Base-by-base conservation (phyloP, 2,797 vertebrate genomes). In the Lateolabrax maculatus region DNA sequence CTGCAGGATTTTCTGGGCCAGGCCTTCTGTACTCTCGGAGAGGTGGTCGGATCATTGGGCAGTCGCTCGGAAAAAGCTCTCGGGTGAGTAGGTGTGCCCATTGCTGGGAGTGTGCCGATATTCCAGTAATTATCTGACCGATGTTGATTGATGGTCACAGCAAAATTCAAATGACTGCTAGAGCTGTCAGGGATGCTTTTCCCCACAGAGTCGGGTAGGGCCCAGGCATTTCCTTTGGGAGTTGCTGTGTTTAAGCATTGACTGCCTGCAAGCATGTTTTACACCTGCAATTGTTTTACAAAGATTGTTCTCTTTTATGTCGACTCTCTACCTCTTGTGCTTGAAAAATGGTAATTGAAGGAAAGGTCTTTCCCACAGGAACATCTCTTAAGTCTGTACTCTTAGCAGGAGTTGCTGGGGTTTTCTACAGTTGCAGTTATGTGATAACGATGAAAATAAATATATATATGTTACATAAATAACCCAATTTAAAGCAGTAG, bases 1-100 rank as follows among this genome's bases (percentile, higher is more conserved):
- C 31, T 51, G 80, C 93, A 99, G 98, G 98, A 99, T 85, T 99
- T 99, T 90, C 94, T 99, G 92, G 98, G 98, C 80, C 98, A 99
- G 88, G 97, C 96, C 55, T 92, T 94, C 80, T 99, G 96, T 87
- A 98, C 98, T 1, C 92, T 99, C 36, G 98, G 98, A 80, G 98
- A 99, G 92, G 96, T 99, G 89, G 98, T 99, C 65, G 98, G 98
- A 67, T 99, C 97, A 8, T 91, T 97, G 89, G 98, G 97, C 79
- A 97, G 98, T 89, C 97, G 97, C 64, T 80, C 96, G 88, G 97
- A 98, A 90, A 99, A 98, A 82, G 58, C 97, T 83, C 96, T 99
- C 44, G 94, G 95, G 98, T 99, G 93, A 98, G 98, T 96, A 87
- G 9, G 18, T 65, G 65, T 66, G 29, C 29, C 21, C 34, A 21